These are phyloP conservation scores for Pterocles orientalis DNA, from an alignment of 2,113 vertebrate genomes.

Conservation along the genomic window DNA sequence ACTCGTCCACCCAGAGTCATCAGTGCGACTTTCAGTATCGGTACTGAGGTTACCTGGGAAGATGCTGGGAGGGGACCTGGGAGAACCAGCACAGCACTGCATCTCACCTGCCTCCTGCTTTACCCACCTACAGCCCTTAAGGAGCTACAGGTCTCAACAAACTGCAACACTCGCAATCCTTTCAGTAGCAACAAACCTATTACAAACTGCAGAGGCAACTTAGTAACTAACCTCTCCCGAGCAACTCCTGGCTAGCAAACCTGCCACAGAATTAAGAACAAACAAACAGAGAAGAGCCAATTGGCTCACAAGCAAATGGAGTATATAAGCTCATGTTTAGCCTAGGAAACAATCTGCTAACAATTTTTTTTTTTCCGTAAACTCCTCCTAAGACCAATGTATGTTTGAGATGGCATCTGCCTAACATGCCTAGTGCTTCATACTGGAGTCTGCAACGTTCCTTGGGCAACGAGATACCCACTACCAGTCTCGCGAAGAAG, in stretches of 20 bases:
- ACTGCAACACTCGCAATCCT: background rate
- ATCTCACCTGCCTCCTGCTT: background rate
- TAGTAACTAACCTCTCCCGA: background rate
- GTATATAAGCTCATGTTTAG: background rate
- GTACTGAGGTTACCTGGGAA: background rate
- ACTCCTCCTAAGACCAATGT: background rate
- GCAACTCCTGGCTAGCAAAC: background rate
- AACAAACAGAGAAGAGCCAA: background rate
- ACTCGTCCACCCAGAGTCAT: background rate
- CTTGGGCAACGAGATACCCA: background rate
- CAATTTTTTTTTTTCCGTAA: background rate
- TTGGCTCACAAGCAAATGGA: background rate
- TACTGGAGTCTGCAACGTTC: background rate
- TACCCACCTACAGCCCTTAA: background rate
- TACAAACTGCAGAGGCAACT: rapidly evolving
- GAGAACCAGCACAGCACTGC: background rate
- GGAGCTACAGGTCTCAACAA: background rate
- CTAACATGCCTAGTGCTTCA: background rate
- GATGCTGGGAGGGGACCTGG: background rate
- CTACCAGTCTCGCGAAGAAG: background rate
- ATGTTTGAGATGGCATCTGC: background rate
- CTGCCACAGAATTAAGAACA: background rate
- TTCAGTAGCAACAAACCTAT: background rate
- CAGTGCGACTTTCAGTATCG: background rate
- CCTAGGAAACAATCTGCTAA: background rate